Base-by-base conservation (phyloP, 2,888 invertebrate species). In the Pemphredon lugubris region DNA sequence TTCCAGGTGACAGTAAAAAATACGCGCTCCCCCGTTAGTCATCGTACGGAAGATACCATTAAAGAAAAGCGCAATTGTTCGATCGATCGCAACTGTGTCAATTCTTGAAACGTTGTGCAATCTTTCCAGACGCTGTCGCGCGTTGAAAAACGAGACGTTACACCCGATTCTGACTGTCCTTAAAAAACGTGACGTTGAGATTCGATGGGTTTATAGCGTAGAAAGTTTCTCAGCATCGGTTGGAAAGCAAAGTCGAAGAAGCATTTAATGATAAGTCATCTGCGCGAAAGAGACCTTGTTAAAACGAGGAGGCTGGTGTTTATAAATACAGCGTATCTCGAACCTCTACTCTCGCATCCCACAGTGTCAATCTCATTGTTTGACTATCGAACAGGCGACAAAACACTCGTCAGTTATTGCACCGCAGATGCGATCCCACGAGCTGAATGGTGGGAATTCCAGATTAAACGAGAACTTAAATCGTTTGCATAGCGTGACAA, bases 321-420 rank as follows among this genome's bases (percentile, higher is more conserved):
- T 50, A 44, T 60, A 60, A 51, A 54, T 63, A 21, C 45, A 18
- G 9, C 32, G 26, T 21, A 40, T 39, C 50, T 63, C 18, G 32
- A 32, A 6, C 11, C 20, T 20, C 0, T 14, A 9, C 50, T 7
- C 64, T 21, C 40, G 32, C 4, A 42, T 42, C 5, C 32, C 44
- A 18, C 55, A 30, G 30, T 40, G 42, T 55, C 51, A 20, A 45
- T 39, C 39, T 63, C 54, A 42, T 54, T 65, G 54, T 59, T 65
- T 66, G 51, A 30, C 64, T 55, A 50, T 72, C 63, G 45, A 39
- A 18, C 7, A 11, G 48, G 16, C 16, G 23, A 51, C 50, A 54
- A 60, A 69, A 60, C 44, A 34, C 21, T 45, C 6, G 39, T 16
- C 18, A 30, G 5, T 48, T 59, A 66, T 6, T 67, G 44, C 50